Percentiles rank a stretch among this genome's conserved stretches.
These are phyloP conservation scores for Megalurothrips usitatus DNA, from an alignment of 2,888 invertebrate species.

Conservation along the genomic window DNA sequence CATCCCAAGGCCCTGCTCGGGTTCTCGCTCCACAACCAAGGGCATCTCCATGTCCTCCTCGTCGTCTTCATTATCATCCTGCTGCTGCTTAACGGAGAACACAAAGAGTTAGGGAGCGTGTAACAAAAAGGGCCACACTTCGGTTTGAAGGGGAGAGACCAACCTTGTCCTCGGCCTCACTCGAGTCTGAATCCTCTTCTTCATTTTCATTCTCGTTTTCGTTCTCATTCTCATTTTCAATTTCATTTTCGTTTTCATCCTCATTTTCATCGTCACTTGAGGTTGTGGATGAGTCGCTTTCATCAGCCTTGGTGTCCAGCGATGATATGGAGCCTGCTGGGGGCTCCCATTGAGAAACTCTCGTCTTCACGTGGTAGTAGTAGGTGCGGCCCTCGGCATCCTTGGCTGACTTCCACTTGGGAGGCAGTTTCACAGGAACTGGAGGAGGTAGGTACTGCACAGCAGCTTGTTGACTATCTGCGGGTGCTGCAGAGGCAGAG, in stretches of 20 bases:
- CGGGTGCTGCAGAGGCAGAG: not conserved
- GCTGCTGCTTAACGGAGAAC: constrained; percentile 19
- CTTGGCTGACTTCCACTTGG: constrained; percentile 80
- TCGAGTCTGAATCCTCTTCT: constrained; percentile 34
- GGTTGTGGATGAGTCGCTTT: not conserved
- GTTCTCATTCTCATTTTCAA: constrained; percentile 32
- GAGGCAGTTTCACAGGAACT: constrained; percentile 63
- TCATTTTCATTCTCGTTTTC: constrained; percentile 32
- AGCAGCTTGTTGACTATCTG: constrained; percentile 30
- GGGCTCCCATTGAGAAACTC: constrained; percentile 76
- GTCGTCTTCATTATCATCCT: constrained; percentile 40
- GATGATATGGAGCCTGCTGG: constrained; percentile 42
- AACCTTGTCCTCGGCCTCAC: constrained; percentile 28
- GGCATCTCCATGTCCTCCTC: constrained; percentile 41
- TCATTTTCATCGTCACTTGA: constrained; percentile 34
- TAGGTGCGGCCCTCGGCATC: constrained; percentile 81
- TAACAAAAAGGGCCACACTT: too few species aligned
- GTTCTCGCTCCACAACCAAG: constrained; percentile 38
- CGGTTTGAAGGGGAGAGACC: not conserved
- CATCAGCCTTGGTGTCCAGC: not conserved
- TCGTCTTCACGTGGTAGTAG: constrained; percentile 80
- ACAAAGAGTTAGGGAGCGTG: not conserved
- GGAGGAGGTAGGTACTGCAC: constrained; percentile 35
- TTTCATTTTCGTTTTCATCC: constrained; percentile 35
- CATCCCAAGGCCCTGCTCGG: constrained; percentile 29